Conservation (phyloP, 2,888 invertebrate species). For the Nephrotoma guestfalica region DNA sequence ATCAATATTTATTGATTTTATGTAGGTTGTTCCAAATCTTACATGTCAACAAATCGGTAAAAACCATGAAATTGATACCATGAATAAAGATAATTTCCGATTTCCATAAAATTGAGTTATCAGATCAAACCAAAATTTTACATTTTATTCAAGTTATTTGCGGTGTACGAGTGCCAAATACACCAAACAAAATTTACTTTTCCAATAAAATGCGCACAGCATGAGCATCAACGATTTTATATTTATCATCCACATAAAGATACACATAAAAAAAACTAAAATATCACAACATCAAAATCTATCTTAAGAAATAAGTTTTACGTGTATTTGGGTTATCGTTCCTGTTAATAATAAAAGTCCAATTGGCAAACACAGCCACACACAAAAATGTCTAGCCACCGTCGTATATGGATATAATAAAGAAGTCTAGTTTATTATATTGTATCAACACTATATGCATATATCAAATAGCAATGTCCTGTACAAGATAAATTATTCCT, state of each 20-base stretch:
- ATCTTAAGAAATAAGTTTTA: background rate
- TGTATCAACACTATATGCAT: background rate
- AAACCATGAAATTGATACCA: no score
- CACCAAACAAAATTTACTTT: background rate
- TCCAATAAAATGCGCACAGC: background rate
- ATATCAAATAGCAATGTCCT: background rate
- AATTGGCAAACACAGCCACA: background rate
- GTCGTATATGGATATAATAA: background rate
- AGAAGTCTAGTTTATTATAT: background rate
- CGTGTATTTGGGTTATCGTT: background rate
- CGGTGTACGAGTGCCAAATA: background rate
- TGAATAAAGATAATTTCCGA: no score
- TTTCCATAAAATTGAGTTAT: background rate
- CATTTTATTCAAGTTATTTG: background rate
- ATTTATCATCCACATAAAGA: background rate
- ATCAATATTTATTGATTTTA: no score
- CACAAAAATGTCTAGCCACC: background rate
- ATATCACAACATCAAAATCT: background rate
- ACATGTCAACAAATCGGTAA: no score
- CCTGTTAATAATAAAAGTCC: background rate
- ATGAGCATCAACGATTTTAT: background rate
- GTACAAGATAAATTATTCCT: background rate
- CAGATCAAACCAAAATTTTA: background rate
- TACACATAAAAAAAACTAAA: background rate
- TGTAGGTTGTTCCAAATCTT: no score